Percentiles rank a stretch among this genome's conserved stretches.
Conservation (phyloP, 2,888 invertebrate species). For the Morinoia aosen region DNA sequence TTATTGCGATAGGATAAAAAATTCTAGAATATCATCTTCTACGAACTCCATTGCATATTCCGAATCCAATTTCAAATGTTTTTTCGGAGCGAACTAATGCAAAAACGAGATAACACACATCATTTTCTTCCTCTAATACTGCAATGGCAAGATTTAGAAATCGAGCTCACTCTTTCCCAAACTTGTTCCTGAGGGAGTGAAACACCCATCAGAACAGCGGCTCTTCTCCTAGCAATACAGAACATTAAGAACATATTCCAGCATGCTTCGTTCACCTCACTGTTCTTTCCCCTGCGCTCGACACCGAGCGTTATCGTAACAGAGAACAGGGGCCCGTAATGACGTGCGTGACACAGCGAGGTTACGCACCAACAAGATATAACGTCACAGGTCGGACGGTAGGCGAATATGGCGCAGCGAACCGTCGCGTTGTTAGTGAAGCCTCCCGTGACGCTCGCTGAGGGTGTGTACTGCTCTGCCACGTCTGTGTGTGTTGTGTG, state of each 20-base stretch:
- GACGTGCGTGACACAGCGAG: neutral
- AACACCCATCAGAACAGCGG: neutral
- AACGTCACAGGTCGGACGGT: conserved; percentile 17
- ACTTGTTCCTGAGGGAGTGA: neutral
- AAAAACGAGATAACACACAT: neutral
- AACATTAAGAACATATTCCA: too few relatives aligned
- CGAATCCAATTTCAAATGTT: neutral
- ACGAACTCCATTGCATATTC: neutral
- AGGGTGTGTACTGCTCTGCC: neutral
- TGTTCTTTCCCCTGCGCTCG: neutral
- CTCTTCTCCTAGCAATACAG: too few relatives aligned
- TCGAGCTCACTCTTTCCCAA: neutral
- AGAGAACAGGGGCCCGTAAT: neutral
- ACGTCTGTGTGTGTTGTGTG: neutral
- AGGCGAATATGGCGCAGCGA: neutral
- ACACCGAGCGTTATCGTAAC: neutral
- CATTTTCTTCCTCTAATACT: neutral
- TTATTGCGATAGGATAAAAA: neutral
- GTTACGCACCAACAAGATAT: neutral
- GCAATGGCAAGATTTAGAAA: neutral
- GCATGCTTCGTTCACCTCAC: too few relatives aligned
- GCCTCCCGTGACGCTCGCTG: neutral
- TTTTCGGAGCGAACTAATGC: neutral
- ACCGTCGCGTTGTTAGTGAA: neutral
- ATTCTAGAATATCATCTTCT: neutral